phyloP scores from a whole-genome alignment of 2,888 invertebrate species.

The Idaea dimidiata region DNA sequence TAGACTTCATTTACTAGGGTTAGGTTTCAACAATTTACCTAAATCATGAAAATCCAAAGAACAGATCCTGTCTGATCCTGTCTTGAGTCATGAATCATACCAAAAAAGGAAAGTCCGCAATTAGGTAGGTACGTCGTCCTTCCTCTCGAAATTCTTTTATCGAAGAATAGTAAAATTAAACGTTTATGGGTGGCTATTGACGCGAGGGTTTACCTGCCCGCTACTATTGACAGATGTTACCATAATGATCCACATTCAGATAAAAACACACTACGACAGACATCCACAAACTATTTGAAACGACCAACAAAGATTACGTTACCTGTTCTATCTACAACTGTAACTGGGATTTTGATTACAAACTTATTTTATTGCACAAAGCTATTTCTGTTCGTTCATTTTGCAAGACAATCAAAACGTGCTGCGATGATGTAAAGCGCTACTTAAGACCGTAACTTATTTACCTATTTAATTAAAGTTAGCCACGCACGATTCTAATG shows the following conservation, averaged over 20 bases:
- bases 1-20: too few relatives aligned
- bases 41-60: too few relatives aligned
- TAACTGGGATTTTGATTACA: neutral
- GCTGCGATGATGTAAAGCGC: neutral
- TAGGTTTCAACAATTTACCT: too few relatives aligned
- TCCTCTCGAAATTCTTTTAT: neutral
- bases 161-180: neutral
- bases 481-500: neutral
- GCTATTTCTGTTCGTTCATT: neutral
- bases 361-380: neutral
- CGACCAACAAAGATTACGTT: neutral
- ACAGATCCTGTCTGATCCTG: too few relatives aligned
- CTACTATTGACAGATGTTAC: neutral
- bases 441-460: neutral
- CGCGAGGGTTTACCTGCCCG: neutral
- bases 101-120: neutral
- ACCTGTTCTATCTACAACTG: neutral
- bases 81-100: neutral
- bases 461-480: conserved; percentile 1
- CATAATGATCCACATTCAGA: neutral
- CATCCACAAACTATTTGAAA: neutral
- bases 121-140: neutral
- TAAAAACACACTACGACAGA: neutral
- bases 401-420: conserved; percentile 1
- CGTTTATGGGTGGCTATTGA: conserved; percentile 1